Base-by-base conservation (phyloP, 1,140 invertebrate genomes). In the Gryon sp. region DNA sequence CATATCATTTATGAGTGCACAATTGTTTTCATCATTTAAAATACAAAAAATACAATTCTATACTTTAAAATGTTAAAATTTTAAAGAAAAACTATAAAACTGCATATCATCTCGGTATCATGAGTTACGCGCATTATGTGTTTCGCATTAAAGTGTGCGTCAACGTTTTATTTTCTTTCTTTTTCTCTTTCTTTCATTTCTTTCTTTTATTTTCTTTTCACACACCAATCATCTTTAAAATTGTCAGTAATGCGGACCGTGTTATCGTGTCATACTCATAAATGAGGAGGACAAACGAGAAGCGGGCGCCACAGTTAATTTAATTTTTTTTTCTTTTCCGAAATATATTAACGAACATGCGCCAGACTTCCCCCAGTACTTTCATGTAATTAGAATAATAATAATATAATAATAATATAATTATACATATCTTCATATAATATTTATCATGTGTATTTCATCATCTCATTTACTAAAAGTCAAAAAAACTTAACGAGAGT, bases 331-430 rank as follows among this genome's bases (percentile, higher is more conserved):
- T 43, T 50, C 26, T 24, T 75, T 55, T 62, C 57, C 57, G 53
- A 75, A 83, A 82, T 57, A 78, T 80, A 80, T 80, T 78, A 80
- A 80, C 80, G 57, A 75, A 79, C 65, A 69, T 59, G 32, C 75
- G 55, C 79, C 69, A 52, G 74, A 63, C 65, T 70, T 63, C 32
- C 12, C 41, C 45, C 40, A 19, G 62, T 66, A 66, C 48, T 68
- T 60, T 70, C 12, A 72, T 38, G 63, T 78, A 52, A 48, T 68
- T 59, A 72, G 9, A 60, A 43, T 74, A 30, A 76, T 43, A 65
- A 14, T 43, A n/a, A 68, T 60, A 63, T 55, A 66, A 15, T 43
- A 24, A 68, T 36, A 59, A 34, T 34, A 12, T 11, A 34, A 34
- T 48, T 69, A 45, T 63, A 76, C 55, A 70, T 12, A 60, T 24